phyloP scores from a whole-genome alignment of 1,140 invertebrate genomes.

The Vanessa atalanta region DNA sequence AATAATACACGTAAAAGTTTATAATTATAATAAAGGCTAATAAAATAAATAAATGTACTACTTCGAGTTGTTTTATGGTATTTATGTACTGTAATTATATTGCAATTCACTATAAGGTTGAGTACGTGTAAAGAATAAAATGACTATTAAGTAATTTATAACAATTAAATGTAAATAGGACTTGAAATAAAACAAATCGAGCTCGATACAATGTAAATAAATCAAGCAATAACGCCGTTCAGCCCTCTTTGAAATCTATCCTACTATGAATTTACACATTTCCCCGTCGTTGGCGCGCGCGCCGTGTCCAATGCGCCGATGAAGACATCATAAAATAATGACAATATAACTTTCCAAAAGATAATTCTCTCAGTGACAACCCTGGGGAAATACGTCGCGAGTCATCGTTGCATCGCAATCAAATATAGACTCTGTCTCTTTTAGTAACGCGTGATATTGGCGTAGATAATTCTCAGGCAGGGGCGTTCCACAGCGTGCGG shows the following conservation, averaged over 20 bases:
- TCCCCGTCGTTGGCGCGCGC: constrained; percentile 49
- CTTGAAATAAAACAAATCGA: constrained; percentile 33
- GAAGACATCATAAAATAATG: constrained; percentile 76
- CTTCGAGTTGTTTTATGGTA: too few species aligned
- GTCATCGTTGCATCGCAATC: background rate
- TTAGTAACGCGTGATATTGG: background rate
- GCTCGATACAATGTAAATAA: constrained; percentile 31
- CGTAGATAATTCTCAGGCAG: background rate
- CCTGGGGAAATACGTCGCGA: constrained; percentile 43
- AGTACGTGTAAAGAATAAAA: background rate
- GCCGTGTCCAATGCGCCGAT: constrained; percentile 62
- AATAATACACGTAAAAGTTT: too few species aligned
- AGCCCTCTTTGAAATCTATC: constrained; percentile 39
- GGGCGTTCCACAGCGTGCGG: constrained; percentile 40
- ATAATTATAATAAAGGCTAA: too few species aligned
- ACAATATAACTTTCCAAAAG: constrained; percentile 60
- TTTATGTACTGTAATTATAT: too few species aligned
- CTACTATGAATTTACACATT: constrained; percentile 32
- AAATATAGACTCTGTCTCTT: constrained; percentile 8
- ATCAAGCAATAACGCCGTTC: constrained; percentile 45
- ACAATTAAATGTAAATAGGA: constrained; percentile 1
- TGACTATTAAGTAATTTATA: background rate
- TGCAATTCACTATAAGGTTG: too few species aligned
- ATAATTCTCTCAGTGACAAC: constrained; percentile 56
- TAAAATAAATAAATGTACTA: too few species aligned